Evolutionary conservation across 2,113 vertebrate genomes (phyloP).

Genomic region (Phylloscopus trochiloides): DNA sequence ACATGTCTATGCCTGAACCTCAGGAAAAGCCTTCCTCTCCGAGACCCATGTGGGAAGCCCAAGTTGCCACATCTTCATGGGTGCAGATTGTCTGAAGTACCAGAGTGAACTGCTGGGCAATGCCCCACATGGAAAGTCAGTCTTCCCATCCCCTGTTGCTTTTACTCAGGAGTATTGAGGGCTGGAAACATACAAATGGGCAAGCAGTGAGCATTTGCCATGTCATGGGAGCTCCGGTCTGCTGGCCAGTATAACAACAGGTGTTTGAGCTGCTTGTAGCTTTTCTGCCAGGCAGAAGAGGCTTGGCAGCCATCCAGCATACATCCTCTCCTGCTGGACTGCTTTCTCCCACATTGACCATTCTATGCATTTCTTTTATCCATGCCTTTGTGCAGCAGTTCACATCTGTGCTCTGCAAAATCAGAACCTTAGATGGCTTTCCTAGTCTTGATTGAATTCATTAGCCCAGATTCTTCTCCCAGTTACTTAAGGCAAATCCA

Average conservation of each 20-base stretch:
- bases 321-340: neutral
- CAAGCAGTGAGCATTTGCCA: neutral
- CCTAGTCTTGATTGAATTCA: neutral
- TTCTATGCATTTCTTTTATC: neutral
- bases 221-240: neutral
- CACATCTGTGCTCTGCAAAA: neutral
- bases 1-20: neutral
- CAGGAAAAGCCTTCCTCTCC: neutral
- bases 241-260: neutral
- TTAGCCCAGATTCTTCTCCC: neutral
- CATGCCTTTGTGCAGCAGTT: neutral
- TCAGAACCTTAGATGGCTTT: neutral
- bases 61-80: accelerated
- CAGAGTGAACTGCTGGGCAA: neutral
- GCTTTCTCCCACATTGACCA: neutral
- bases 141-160: neutral
- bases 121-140: neutral
- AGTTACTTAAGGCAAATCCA: neutral
- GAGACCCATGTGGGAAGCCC: neutral
- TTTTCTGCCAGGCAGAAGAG: neutral
- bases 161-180: neutral
- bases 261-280: accelerated
- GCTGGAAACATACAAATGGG: neutral
- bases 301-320: neutral
- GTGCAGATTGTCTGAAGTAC: neutral